Percentiles rank a stretch among this genome's conserved stretches.
phyloP scores from a whole-genome alignment of 2,113 vertebrate genomes.

The Pomatostomus ruficeps region DNA sequence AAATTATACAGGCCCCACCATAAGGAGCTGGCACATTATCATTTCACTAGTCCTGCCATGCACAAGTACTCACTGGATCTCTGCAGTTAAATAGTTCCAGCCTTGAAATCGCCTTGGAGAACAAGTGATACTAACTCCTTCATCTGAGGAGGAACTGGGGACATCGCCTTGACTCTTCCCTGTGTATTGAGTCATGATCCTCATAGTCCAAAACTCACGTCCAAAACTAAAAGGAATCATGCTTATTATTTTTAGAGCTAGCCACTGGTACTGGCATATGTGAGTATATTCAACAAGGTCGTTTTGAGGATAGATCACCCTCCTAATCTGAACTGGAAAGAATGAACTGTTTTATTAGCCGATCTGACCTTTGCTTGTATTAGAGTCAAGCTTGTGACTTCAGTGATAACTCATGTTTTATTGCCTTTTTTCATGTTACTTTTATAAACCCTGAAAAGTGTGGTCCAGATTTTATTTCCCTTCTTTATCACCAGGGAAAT shows the following conservation, averaged over 20 bases:
- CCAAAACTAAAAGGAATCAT: not conserved
- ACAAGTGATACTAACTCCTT: not conserved
- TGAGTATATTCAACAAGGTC: not conserved
- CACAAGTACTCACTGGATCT: not conserved
- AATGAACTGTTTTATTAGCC: constrained; percentile 10
- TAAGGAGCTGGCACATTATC: not conserved
- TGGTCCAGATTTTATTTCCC: not conserved
- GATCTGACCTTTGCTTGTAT: not conserved
- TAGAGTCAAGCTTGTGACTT: not conserved
- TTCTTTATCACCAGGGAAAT: not conserved
- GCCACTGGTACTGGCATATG: not conserved
- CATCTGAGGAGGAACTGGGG: not conserved
- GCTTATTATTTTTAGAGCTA: constrained; percentile 3
- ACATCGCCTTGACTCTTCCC: not conserved
- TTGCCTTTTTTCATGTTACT: not conserved
- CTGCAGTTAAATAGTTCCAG: not conserved
- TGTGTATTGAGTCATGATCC: not conserved
- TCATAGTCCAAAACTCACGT: not conserved
- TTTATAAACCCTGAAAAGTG: not conserved
- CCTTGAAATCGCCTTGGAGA: not conserved
- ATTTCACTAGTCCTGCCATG: not conserved
- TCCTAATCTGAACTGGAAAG: not conserved
- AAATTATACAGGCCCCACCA: not conserved
- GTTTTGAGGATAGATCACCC: not conserved
- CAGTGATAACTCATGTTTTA: constrained; percentile 11